A percentile compares a stretch with the other conserved stretches of the same genome.
Conservation (phyloP, 2,113 vertebrate species). For the Herpetotheres cachinnans region DNA sequence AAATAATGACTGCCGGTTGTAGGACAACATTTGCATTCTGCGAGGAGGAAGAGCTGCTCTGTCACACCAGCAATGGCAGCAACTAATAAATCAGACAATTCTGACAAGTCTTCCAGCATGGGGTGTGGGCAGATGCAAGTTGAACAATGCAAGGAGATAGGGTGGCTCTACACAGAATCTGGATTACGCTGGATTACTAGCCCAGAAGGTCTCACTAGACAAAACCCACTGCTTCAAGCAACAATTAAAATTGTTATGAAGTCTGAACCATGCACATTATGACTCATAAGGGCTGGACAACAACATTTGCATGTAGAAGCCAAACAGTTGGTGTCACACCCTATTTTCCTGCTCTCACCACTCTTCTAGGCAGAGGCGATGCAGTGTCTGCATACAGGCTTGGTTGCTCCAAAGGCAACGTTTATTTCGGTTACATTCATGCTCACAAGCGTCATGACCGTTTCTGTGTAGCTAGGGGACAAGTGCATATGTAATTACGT, state of each 20-base stretch:
- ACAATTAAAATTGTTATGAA: slow-evolving; percentile 38
- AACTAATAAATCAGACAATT: neutral
- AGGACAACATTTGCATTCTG: neutral
- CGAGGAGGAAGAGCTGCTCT: neutral
- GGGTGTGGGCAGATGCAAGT: neutral
- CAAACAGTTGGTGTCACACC: neutral
- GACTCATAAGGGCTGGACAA: slow-evolving; percentile 29
- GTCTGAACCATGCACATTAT: slow-evolving; percentile 11
- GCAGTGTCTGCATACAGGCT: neutral
- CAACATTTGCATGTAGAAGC: slow-evolving; percentile 34
- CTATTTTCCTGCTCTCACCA: neutral
- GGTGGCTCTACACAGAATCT: neutral
- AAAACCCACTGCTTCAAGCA: slow-evolving; percentile 50
- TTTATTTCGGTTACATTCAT: neutral
- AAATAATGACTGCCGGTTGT: neutral
- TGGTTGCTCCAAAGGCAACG: neutral
- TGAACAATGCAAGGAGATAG: neutral
- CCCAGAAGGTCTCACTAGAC: slow-evolving; percentile 37
- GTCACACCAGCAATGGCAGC: neutral
- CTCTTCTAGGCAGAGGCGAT: neutral
- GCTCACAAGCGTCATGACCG: neutral
- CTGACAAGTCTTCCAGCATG: neutral
- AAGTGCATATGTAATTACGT: neutral
- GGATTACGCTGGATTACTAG: slow-evolving; percentile 5
- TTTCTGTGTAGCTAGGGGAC: neutral